Conservation (phyloP, 2,113 vertebrate species). For the Burhinus bistriatus region DNA sequence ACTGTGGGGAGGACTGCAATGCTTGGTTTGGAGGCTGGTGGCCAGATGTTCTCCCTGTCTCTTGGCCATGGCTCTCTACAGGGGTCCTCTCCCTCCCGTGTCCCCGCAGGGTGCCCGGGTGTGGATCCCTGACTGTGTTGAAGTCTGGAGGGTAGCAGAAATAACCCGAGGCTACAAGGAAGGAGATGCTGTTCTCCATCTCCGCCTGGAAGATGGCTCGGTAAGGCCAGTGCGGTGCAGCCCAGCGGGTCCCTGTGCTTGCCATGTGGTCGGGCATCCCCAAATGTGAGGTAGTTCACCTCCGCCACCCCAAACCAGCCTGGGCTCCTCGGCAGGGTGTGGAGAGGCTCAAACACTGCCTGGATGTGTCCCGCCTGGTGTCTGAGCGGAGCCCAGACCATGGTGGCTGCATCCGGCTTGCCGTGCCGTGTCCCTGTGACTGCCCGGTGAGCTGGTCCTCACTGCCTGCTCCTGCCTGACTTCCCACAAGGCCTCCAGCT, state of each 20-base stretch:
- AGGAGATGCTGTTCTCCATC: conserved; percentile 61
- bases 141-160: conserved; percentile 77
- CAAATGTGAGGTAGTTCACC: not conserved
- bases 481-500: not conserved
- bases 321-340: not conserved
- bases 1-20: rapidly evolving
- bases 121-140: conserved; percentile 75
- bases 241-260: not conserved
- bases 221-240: conserved; percentile 39
- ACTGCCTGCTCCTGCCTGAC: not conserved
- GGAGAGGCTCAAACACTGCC: not conserved
- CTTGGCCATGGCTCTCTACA: not conserved
- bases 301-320: not conserved
- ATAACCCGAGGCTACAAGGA: conserved; percentile 67
- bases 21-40: not conserved
- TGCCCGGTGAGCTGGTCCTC: not conserved
- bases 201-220: conserved; percentile 70
- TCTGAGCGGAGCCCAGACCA: not conserved
- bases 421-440: rapidly evolving
- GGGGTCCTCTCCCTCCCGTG: not conserved
- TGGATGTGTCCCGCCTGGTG: not conserved
- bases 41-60: no score
- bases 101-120: conserved; percentile 71
- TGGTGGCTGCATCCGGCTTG: rapidly evolving
- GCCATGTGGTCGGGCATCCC: rapidly evolving